phyloP scores from a whole-genome alignment of 2,113 vertebrate species.

The Odobenus rosmarus region DNA sequence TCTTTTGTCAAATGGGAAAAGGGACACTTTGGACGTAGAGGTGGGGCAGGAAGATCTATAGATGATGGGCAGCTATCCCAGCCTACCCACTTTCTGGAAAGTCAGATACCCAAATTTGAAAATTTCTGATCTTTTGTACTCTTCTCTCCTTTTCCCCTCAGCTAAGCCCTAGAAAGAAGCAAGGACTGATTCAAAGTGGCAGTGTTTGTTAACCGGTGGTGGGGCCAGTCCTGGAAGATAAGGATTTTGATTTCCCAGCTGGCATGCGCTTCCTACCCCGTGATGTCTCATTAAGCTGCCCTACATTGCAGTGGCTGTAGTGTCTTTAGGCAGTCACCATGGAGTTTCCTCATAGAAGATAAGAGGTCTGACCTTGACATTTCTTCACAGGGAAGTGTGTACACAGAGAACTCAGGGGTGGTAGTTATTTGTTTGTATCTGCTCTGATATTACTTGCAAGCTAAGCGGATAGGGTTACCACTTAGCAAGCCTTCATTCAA shows the following conservation, averaged over 20 bases:
- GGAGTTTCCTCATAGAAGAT: conserved; percentile 31
- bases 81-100: not conserved
- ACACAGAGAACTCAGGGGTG: not conserved
- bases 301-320: not conserved
- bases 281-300: not conserved
- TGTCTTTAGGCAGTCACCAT: not conserved
- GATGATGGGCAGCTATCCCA: not conserved
- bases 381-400: not conserved
- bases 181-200: not conserved
- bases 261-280: not conserved
- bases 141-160: not conserved
- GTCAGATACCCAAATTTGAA: not conserved
- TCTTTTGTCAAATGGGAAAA: not conserved
- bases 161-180: not conserved
- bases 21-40: not conserved
- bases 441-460: not conserved
- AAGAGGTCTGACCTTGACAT: conserved; percentile 24
- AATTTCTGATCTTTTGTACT: not conserved
- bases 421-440: not conserved
- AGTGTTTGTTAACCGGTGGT: not conserved
- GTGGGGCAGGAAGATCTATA: not conserved
- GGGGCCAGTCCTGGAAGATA: not conserved
- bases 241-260: not conserved
- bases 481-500: not conserved
- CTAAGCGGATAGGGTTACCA: not conserved